Percentiles rank a stretch among this genome's conserved stretches.
Evolutionary conservation across 2,888 invertebrate species (phyloP).

Genomic region (Brachyptera putata): DNA sequence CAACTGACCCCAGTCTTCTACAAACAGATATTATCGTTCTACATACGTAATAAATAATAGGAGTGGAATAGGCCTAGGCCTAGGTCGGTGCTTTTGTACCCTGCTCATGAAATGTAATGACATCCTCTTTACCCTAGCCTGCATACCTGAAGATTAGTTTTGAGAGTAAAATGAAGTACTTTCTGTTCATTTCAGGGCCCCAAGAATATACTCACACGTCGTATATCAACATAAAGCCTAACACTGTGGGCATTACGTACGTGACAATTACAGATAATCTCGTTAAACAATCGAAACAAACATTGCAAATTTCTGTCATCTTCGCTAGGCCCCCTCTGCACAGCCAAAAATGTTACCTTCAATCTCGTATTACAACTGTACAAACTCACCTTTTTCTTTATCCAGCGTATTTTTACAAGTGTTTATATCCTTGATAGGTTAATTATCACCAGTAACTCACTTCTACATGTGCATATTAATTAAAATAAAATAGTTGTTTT

Average conservation of each 20-base stretch:
- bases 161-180: no score
- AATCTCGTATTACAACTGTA: slow-evolving; percentile 22
- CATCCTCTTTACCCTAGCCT: slow-evolving; percentile 5
- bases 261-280: neutral
- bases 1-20: neutral
- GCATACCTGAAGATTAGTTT: slow-evolving; percentile 12
- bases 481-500: slow-evolving; percentile 32
- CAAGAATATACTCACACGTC: no score
- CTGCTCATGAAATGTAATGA: neutral
- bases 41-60: slow-evolving; percentile 11
- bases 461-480: slow-evolving; percentile 28
- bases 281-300: slow-evolving; percentile 9
- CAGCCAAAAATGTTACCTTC: neutral
- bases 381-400: slow-evolving; percentile 31
- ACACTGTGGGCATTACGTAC: neutral
- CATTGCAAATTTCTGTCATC: slow-evolving; percentile 21
- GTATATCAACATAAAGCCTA: no score
- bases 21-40: no score
- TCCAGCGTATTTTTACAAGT: slow-evolving; percentile 28
- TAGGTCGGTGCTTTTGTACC: slow-evolving; percentile 1
- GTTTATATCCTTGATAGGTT: slow-evolving; percentile 22
- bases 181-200: no score
- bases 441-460: slow-evolving; percentile 24
- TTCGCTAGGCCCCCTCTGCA: slow-evolving; percentile 1
- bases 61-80: neutral